These are phyloP conservation scores for silkworm (Bombyx mori) DNA, from an alignment of 1,140 invertebrate genomes.

Conservation along the genomic window DNA sequence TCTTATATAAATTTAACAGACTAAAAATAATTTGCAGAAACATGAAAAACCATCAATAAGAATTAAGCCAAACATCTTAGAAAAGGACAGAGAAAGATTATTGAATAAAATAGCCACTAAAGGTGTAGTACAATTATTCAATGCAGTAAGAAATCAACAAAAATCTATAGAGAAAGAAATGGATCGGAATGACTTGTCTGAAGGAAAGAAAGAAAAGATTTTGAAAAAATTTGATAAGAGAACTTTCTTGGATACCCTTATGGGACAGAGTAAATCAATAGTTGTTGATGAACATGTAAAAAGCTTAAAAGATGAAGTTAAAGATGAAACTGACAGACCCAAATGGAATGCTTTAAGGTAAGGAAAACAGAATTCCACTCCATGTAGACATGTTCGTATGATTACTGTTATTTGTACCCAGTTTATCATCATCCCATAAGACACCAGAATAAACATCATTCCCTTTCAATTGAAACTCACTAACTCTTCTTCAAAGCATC, in stretches of 20 bases:
- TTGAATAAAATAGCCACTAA: slow-evolving; percentile 89
- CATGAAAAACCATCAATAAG: slow-evolving; percentile 77
- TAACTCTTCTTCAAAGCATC: too few species aligned
- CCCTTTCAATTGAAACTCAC: too few species aligned
- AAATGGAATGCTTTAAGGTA: slow-evolving; percentile 73
- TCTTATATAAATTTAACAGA: too few species aligned
- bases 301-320: slow-evolving; percentile 57
- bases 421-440: too few species aligned
- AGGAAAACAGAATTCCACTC: neutral
- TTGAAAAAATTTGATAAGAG: slow-evolving; percentile 86
- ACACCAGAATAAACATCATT: too few species aligned
- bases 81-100: slow-evolving; percentile 81
- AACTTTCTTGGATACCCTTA: slow-evolving; percentile 85
- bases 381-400: too few species aligned
- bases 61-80: slow-evolving; percentile 80
- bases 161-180: slow-evolving; percentile 82
- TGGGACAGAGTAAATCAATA: slow-evolving; percentile 79
- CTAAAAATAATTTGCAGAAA: slow-evolving; percentile 61
- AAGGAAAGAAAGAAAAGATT: slow-evolving; percentile 86
- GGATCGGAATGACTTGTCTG: slow-evolving; percentile 80
- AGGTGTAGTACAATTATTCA: slow-evolving; percentile 93
- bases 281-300: slow-evolving; percentile 71
- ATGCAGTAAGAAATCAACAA: slow-evolving; percentile 90
- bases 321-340: slow-evolving; percentile 50
- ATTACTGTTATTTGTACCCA: too few species aligned